Conservation (phyloP, 2,113 vertebrate genomes). For the Terrapene triunguis region DNA sequence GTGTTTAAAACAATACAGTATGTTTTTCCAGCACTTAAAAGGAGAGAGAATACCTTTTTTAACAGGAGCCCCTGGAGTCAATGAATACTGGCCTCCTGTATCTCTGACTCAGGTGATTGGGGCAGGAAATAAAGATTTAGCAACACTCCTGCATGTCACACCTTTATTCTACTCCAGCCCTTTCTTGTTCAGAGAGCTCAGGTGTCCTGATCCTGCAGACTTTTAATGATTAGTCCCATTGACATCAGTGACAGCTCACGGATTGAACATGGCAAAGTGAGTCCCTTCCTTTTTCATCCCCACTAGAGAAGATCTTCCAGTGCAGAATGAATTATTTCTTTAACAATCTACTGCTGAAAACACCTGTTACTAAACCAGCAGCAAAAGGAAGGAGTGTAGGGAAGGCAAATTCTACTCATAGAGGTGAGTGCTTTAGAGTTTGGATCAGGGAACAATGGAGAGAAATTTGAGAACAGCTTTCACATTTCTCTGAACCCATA, state of each 20-base stretch:
- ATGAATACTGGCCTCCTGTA: not conserved
- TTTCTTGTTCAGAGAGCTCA: not conserved
- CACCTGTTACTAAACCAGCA: constrained; percentile 2
- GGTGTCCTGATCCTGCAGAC: not conserved
- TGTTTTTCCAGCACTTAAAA: not conserved
- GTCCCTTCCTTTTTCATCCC: constrained; percentile 32
- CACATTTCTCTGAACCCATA: not conserved
- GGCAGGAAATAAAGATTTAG: not conserved
- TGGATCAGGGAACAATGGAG: not conserved
- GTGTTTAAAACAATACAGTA: not conserved
- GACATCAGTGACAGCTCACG: not conserved
- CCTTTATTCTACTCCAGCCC: not conserved
- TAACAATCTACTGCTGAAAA: constrained; percentile 29
- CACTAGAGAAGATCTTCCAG: constrained; percentile 4
- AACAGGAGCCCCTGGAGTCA: not conserved
- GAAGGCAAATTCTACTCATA: not conserved
- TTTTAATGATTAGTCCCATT: not conserved
- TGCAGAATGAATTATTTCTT: not conserved
- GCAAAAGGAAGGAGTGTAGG: not conserved
- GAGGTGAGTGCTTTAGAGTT: rapidly evolving
- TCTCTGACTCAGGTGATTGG: not conserved
- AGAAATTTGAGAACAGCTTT: constrained; percentile 14
- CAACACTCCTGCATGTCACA: not conserved
- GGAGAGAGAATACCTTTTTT: not conserved
- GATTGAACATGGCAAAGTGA: not conserved